Conservation (phyloP, 2,113 vertebrate genomes). For the Theropithecus gelada region DNA sequence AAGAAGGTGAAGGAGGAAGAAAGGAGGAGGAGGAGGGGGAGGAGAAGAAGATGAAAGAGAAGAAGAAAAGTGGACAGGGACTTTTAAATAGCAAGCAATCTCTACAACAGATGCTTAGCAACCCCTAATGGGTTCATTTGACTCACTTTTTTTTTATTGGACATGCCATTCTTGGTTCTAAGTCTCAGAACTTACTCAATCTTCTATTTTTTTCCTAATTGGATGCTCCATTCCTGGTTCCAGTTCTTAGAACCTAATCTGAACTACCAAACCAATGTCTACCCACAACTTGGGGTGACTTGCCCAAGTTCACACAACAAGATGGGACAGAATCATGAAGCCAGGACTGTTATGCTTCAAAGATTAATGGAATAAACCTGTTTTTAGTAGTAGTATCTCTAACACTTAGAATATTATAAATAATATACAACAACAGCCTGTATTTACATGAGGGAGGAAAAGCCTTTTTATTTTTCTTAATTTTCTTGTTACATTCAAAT, state of each 20-base stretch:
- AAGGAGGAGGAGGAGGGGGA: not conserved
- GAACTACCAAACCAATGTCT: not conserved
- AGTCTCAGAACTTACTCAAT: not conserved
- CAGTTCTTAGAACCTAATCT: not conserved
- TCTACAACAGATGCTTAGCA: not conserved
- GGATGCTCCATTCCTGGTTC: not conserved
- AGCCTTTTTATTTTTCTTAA: not conserved
- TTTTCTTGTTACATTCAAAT: not conserved
- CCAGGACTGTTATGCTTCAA: not conserved
- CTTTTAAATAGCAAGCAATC: not conserved
- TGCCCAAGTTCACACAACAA: not conserved
- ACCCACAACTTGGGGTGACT: not conserved
- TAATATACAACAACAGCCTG: not conserved
- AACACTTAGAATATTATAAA: not conserved
- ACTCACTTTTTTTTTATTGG: not conserved
- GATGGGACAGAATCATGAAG: not conserved
- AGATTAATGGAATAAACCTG: not conserved
- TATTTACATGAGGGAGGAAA: not conserved
- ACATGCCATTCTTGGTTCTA: not conserved
- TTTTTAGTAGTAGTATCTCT: not conserved
- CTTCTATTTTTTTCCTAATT: not conserved
- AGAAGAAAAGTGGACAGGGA: not conserved
- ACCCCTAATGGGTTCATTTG: not conserved
- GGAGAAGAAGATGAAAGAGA: not conserved
- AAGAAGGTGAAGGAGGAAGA: not conserved